A percentile compares a stretch with the other conserved stretches of the same genome.
Conservation (phyloP, 2,113 vertebrate species). For the Pungitius pungitius region DNA sequence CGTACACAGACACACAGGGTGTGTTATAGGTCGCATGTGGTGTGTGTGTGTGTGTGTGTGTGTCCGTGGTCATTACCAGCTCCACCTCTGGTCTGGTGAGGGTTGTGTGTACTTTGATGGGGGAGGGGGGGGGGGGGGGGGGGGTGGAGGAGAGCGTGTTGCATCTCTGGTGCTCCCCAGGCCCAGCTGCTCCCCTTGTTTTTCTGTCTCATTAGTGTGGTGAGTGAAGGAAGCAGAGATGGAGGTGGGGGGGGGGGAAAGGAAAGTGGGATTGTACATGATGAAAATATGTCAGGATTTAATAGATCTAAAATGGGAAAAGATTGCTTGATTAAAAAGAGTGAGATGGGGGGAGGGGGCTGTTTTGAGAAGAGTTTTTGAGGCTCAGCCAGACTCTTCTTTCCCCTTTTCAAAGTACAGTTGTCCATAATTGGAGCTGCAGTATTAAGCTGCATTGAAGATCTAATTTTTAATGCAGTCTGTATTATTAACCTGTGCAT, state of each 20-base stretch:
- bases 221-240: slow-evolving; percentile 58
- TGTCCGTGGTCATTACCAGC: slow-evolving; percentile 64
- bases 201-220: slow-evolving; percentile 73
- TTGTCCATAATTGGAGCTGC: not conserved
- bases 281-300: slow-evolving; percentile 59
- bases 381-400: not conserved
- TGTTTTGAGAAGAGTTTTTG: slow-evolving; percentile 27
- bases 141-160: slow-evolving; percentile 37
- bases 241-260: not conserved
- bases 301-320: slow-evolving; percentile 51
- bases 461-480: slow-evolving; percentile 6
- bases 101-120: slow-evolving; percentile 67
- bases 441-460: not conserved
- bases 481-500: no score
- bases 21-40: slow-evolving; percentile 54
- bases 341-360: slow-evolving; percentile 29
- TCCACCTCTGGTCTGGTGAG: slow-evolving; percentile 53
- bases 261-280: slow-evolving; percentile 20
- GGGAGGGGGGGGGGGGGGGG: not conserved
- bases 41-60: slow-evolving; percentile 22
- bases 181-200: slow-evolving; percentile 70
- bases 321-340: slow-evolving; percentile 37
- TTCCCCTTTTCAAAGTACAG: not conserved
- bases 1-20: slow-evolving; percentile 33
- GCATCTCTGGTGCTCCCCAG: slow-evolving; percentile 66